Percentiles rank a stretch among this genome's conserved stretches.
Conservation (phyloP, 2,797 vertebrate species). For the Halcyon badia region DNA sequence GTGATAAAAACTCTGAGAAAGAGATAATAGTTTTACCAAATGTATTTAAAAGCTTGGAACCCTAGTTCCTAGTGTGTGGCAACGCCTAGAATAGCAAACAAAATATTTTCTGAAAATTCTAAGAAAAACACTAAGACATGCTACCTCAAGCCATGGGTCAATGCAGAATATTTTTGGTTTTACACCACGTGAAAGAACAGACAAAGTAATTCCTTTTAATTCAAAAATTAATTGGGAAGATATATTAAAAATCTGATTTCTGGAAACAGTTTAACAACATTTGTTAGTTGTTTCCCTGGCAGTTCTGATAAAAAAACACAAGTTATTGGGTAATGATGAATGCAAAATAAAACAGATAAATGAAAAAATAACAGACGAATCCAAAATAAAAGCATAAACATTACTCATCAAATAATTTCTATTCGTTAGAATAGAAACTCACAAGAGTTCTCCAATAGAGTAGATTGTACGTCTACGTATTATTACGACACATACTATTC, state of each 20-base stretch:
- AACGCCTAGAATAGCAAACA: background rate
- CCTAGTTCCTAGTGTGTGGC: background rate
- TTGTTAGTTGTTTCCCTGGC: background rate
- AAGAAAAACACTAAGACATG: background rate
- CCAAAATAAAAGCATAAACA: background rate
- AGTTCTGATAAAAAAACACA: background rate
- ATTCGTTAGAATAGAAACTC: background rate
- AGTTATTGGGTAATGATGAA: background rate
- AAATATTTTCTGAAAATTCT: background rate
- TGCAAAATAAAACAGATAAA: background rate
- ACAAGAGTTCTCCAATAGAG: background rate
- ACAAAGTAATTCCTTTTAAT: background rate
- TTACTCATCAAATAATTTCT: background rate
- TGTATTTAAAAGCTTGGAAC: background rate
- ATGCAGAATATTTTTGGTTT: background rate
- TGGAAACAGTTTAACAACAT: background rate
- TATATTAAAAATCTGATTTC: background rate
- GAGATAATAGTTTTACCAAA: conserved; percentile 4
- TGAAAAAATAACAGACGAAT: too few species aligned
- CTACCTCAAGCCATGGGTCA: background rate
- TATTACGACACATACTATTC: background rate
- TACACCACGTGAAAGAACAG: background rate
- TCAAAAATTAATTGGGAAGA: background rate
- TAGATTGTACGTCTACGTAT: background rate
- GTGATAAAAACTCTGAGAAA: background rate